Evolutionary conservation across 2,113 vertebrate species (phyloP), one percentile per base, ranked within the genome.

Genomic region (Vimba vimba): DNA sequence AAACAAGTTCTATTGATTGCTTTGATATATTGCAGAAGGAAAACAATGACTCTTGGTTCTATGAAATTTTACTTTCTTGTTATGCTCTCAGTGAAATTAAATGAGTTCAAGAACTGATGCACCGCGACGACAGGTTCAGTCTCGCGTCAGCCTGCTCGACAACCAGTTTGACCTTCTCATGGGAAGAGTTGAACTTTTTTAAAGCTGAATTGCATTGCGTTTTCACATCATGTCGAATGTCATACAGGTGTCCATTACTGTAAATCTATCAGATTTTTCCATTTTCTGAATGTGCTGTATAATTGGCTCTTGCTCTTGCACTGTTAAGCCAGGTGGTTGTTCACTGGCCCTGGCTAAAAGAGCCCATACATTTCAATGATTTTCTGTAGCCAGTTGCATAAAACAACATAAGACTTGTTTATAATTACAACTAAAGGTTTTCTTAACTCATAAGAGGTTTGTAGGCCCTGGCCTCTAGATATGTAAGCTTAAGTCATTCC

Each of bases 131-230:
- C 11, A 7, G 43, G 7, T 76, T 76, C 73, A 27, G 25, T 52
- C 27, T 78, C 19, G 5, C 2, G 0, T 33, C 75, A 57, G 1
- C 15, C 43, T 33, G 50, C 47, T 33, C 1, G 0, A 78, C 25
- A 36, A 78, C 47, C 25, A n/a, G 17, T 78, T 78, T 78, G 50
- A 78, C 76, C 25, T 78, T 77, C 25, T 77, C 75, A 9, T 52
- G 74, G 47, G 12, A 19, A 45, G 43, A 73, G 36, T 6, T 21
- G 3, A 43, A 73, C 21, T 27, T 57, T 78, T 9, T 57, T 21
- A 78, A 21, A 2, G 25, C 75, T 21, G 43, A 27, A 75, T 4
- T 27, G 23, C 73, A 50, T 17, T 3, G 12, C n/a, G 2, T 36
- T 68, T 68, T 68, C 27, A 66, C 25, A 15, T 30, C 27, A 25